Percentiles rank a stretch among this genome's conserved stretches.
These are phyloP conservation scores for Goniozus legneri DNA, from an alignment of 1,140 invertebrate genomes.

Conservation along the genomic window DNA sequence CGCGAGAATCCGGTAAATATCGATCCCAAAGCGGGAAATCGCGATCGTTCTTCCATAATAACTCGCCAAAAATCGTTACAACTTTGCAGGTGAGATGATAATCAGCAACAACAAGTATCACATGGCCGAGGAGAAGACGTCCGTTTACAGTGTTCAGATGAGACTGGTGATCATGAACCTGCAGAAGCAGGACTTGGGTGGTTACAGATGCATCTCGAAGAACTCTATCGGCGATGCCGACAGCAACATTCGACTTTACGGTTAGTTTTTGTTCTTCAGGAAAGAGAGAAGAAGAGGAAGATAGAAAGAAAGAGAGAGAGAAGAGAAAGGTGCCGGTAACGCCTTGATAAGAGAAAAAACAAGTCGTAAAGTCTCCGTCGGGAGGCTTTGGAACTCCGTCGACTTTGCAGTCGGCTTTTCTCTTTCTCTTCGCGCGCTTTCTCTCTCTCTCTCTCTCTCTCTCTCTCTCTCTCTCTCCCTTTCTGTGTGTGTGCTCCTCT, in stretches of 20 bases:
- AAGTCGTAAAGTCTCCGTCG: conserved; percentile 14
- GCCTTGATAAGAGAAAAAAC: conserved; percentile 11
- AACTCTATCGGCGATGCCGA: conserved; percentile 88
- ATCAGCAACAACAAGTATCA: conserved; percentile 77
- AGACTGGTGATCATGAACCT: conserved; percentile 72
- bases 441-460: background rate
- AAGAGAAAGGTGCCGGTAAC: background rate
- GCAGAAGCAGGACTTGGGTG: conserved; percentile 75
- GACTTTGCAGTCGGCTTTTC: conserved; percentile 1
- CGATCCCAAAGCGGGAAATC: no score
- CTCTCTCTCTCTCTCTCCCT: no score
- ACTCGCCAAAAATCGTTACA: no score
- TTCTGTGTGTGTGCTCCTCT: no score
- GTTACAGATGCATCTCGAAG: conserved; percentile 89
- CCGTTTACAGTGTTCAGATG: conserved; percentile 78
- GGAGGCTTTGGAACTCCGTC: conserved; percentile 1
- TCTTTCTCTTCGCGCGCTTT: background rate
- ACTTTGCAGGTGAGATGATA: conserved; percentile 76
- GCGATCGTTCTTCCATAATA: no score
- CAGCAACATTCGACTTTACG: conserved; percentile 81
- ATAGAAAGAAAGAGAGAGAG: no score
- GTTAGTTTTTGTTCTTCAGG: conserved; percentile 57
- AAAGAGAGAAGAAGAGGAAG: background rate
- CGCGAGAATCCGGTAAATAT: conserved; percentile 72
- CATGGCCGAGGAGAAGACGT: conserved; percentile 69